These are phyloP conservation scores for Epistrophe grossulariae DNA, from an alignment of 2,888 invertebrate genomes.

Conservation along the genomic window DNA sequence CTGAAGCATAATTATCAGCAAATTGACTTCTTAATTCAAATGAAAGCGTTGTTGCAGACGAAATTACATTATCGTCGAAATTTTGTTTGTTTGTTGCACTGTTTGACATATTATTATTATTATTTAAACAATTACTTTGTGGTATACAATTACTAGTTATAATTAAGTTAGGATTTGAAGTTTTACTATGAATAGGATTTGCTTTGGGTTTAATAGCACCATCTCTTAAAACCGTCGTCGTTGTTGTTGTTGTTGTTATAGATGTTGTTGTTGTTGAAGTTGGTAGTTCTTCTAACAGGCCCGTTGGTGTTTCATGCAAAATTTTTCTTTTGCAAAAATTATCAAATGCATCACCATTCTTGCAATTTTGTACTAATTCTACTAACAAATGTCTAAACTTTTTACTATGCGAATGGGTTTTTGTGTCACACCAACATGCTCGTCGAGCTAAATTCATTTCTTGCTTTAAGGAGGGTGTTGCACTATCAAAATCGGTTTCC, in stretches of 20 bases:
- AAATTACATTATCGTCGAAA: not conserved
- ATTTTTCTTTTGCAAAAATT: slow-evolving; percentile 55
- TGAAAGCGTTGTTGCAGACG: not conserved
- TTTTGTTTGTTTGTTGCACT: slow-evolving; percentile 17
- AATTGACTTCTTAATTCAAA: slow-evolving; percentile 66
- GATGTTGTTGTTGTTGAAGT: not conserved
- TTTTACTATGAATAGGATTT: slow-evolving; percentile 56
- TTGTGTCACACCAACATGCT: slow-evolving; percentile 86
- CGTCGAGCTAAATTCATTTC: slow-evolving; percentile 89
- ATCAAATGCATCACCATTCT: slow-evolving; percentile 46
- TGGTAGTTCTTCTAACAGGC: not conserved
- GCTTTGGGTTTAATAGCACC: slow-evolving; percentile 78
- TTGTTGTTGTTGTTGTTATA: slow-evolving; percentile 18
- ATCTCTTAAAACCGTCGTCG: slow-evolving; percentile 78
- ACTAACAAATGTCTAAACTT: slow-evolving; percentile 17
- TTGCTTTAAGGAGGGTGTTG: slow-evolving; percentile 85
- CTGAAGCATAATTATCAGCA: slow-evolving; percentile 21
- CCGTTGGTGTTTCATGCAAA: slow-evolving; percentile 10
- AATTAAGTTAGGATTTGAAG: slow-evolving; percentile 61
- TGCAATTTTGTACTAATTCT: slow-evolving; percentile 34
- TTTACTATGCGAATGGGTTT: slow-evolving; percentile 38
- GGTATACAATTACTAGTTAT: slow-evolving; percentile 56
- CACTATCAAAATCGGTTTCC: slow-evolving; percentile 79
- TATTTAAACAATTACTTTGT: slow-evolving; percentile 42
- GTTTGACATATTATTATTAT: slow-evolving; percentile 41